These are phyloP conservation scores for Patella caerulea DNA, from an alignment of 2,888 invertebrate species.

Conservation along the genomic window DNA sequence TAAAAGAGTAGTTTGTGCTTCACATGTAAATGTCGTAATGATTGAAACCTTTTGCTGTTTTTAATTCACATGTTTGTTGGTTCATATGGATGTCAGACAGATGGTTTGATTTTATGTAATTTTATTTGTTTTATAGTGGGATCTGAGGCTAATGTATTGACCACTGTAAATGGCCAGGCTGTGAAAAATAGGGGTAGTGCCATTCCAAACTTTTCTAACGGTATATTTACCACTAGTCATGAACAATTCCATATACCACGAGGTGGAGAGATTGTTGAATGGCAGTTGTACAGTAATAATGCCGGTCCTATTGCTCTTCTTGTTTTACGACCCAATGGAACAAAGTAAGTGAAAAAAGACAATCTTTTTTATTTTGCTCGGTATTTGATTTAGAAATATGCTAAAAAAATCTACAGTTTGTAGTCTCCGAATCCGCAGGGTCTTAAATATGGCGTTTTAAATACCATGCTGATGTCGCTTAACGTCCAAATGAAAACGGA, in stretches of 20 bases:
- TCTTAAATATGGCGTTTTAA: too few relatives aligned
- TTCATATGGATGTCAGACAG: too few relatives aligned
- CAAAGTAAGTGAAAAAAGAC: neutral
- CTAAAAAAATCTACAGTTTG: too few relatives aligned
- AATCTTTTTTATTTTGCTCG: too few relatives aligned
- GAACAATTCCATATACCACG: neutral
- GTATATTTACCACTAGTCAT: neutral
- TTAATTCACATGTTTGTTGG: too few relatives aligned
- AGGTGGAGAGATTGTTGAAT: neutral
- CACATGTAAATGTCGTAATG: too few relatives aligned
- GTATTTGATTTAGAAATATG: too few relatives aligned
- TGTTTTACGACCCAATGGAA: neutral
- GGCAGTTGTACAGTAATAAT: neutral
- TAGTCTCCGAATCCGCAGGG: too few relatives aligned
- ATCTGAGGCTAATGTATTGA: neutral
- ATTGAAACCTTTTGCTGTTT: too few relatives aligned
- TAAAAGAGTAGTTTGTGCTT: too few relatives aligned
- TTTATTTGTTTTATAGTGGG: neutral
- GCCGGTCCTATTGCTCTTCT: neutral
- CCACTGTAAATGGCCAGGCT: neutral
- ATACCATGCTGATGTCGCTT: too few relatives aligned
- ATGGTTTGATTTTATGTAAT: neutral
- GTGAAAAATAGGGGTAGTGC: neutral
- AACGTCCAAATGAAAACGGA: too few relatives aligned
- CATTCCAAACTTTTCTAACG: neutral